These are phyloP conservation scores for Phlogophora meticulosa DNA, from an alignment of 2,888 invertebrate genomes.

Conservation along the genomic window DNA sequence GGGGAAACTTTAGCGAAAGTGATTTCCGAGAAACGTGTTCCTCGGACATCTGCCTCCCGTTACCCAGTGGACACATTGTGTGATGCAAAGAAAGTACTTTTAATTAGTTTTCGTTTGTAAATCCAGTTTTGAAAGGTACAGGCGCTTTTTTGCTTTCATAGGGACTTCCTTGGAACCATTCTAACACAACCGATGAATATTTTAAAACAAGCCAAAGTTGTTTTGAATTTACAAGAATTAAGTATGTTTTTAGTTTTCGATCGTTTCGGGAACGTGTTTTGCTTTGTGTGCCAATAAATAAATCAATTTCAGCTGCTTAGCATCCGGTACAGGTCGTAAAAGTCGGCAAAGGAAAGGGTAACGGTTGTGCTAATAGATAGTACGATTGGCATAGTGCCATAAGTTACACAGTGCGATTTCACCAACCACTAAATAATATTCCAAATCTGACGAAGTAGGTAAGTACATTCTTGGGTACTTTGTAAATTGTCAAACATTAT, in stretches of 20 bases:
- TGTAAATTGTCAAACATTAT: not conserved
- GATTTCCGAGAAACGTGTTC: slow-evolving; percentile 49
- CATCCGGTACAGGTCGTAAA: slow-evolving; percentile 35
- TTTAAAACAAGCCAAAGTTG: slow-evolving; percentile 22
- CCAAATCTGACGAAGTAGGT: not conserved
- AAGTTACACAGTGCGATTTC: not conserved
- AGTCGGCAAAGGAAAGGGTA: slow-evolving; percentile 20
- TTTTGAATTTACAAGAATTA: slow-evolving; percentile 15
- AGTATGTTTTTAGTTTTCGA: slow-evolving; percentile 12
- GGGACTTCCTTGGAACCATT: slow-evolving; percentile 28
- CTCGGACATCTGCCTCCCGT: slow-evolving; percentile 45
- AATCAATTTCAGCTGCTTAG: slow-evolving; percentile 47
- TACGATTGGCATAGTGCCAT: slow-evolving; percentile 40
- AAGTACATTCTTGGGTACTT: not conserved
- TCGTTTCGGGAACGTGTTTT: slow-evolving; percentile 12
- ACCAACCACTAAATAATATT: slow-evolving; percentile 5
- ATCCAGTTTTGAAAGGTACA: slow-evolving; percentile 42
- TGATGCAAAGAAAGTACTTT: slow-evolving; percentile 60
- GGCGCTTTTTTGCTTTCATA: slow-evolving; percentile 37
- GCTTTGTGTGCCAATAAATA: slow-evolving; percentile 50
- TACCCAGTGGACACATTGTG: slow-evolving; percentile 45
- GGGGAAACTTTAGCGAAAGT: slow-evolving; percentile 55
- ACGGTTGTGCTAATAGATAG: slow-evolving; percentile 41
- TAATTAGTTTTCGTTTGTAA: slow-evolving; percentile 61
- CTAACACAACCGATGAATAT: slow-evolving; percentile 41